Evolutionary conservation across 37 sponge, comb jelly and placozoan genomes (phyloP).

Genomic region (Bolinopsis microptera): DNA sequence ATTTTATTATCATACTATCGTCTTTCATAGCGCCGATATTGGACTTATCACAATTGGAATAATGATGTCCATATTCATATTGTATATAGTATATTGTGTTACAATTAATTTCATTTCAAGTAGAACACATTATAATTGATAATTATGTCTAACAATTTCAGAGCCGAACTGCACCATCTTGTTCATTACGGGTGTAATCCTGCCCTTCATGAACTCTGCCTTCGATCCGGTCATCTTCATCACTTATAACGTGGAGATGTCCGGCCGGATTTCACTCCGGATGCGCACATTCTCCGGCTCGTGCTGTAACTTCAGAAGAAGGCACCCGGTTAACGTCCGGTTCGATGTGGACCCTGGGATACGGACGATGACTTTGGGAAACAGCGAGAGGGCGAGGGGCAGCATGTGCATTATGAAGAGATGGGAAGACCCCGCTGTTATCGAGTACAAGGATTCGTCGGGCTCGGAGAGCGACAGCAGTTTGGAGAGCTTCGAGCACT

Average conservation of each 20-base stretch:
- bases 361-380: not conserved
- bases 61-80: too few species aligned
- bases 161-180: not conserved
- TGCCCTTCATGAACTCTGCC: not conserved
- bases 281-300: not conserved
- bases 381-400: not conserved
- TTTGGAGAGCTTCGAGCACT: not conserved
- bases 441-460: not conserved
- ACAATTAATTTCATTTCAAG: too few species aligned
- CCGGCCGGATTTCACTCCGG: not conserved
- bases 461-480: not conserved
- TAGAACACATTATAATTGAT: too few species aligned
- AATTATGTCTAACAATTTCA: too few species aligned
- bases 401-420: not conserved
- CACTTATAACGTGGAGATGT: not conserved
- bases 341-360: not conserved
- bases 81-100: too few species aligned
- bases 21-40: too few species aligned
- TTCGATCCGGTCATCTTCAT: not conserved
- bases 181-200: not conserved
- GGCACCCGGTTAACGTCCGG: not conserved
- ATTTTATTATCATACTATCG: too few species aligned
- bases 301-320: not conserved
- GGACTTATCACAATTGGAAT: too few species aligned
- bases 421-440: not conserved